These are phyloP conservation scores for Drosophila conformis DNA, from an alignment of 2,888 invertebrate genomes.

Conservation along the genomic window DNA sequence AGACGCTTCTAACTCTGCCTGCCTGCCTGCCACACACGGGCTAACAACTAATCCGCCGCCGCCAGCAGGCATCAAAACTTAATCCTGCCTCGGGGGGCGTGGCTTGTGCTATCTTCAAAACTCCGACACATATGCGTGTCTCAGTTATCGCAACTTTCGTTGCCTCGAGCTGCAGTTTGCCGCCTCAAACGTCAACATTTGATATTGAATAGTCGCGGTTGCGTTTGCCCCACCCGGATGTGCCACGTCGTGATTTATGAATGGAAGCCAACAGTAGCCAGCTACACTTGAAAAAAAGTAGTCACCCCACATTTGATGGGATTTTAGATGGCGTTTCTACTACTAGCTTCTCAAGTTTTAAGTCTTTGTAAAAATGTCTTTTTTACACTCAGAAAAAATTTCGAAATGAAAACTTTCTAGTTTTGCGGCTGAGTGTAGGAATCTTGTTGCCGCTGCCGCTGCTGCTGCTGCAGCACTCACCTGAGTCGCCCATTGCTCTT, in stretches of 20 bases:
- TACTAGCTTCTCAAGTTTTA: too few species aligned
- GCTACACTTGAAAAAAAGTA: not conserved
- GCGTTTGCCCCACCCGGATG: slow-evolving; percentile 44
- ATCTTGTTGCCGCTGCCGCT: not conserved
- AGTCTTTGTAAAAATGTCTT: too few species aligned
- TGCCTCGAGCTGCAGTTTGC: slow-evolving; percentile 55
- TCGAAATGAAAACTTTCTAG: not conserved
- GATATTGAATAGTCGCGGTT: slow-evolving; percentile 77
- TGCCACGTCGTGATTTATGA: slow-evolving; percentile 49
- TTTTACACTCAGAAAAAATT: not conserved
- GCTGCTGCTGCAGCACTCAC: slow-evolving; percentile 62
- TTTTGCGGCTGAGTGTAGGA: not conserved
- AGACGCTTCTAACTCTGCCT: slow-evolving; percentile 70
- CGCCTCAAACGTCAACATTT: slow-evolving; percentile 65
- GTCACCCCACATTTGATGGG: too few species aligned
- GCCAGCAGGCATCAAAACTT: slow-evolving; percentile 29
- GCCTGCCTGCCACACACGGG: slow-evolving; percentile 32
- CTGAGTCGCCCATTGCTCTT: slow-evolving; percentile 82
- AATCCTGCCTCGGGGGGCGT: slow-evolving; percentile 38
- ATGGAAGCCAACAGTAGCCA: slow-evolving; percentile 20
- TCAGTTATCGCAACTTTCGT: slow-evolving; percentile 52
- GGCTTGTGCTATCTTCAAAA: slow-evolving; percentile 56
- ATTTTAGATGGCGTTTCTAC: not conserved
- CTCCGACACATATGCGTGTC: slow-evolving; percentile 52
- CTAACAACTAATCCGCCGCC: slow-evolving; percentile 55